A percentile compares a stretch with the other conserved stretches of the same genome.
These are phyloP conservation scores for Neoniphon sammara DNA, from an alignment of 2,797 vertebrate genomes.

Conservation along the genomic window DNA sequence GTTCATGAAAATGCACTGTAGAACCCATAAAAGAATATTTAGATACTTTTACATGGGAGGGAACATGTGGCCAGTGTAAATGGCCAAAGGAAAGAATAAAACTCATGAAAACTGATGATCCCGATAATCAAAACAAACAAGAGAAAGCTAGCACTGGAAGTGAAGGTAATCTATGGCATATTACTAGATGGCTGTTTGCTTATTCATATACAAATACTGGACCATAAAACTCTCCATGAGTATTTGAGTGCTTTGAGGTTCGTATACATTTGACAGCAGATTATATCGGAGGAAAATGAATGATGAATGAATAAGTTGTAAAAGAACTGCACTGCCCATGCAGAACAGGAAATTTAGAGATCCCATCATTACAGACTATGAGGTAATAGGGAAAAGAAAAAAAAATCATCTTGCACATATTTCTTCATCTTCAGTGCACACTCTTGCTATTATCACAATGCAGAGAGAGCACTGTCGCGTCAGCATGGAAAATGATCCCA, in stretches of 20 bases:
- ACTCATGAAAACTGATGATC: slow-evolving; percentile 35
- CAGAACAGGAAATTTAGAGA: slow-evolving; percentile 27
- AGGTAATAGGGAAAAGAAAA: neutral
- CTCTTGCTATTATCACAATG: neutral
- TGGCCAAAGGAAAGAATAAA: slow-evolving; percentile 29
- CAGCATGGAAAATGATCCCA: slow-evolving; percentile 44
- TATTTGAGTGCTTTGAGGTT: slow-evolving; percentile 22
- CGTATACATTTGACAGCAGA: slow-evolving; percentile 29
- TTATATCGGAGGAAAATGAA: slow-evolving; percentile 44
- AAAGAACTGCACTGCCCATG: slow-evolving; percentile 8
- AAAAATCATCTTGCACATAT: slow-evolving; percentile 1
- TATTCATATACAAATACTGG: slow-evolving; percentile 16
- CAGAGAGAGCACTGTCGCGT: slow-evolving; percentile 28
- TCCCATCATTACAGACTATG: slow-evolving; percentile 1
- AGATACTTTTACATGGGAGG: neutral
- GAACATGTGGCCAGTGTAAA: neutral
- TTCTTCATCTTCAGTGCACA: slow-evolving; percentile 33
- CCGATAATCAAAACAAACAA: slow-evolving; percentile 35
- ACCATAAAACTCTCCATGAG: slow-evolving; percentile 35
- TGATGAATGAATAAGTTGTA: slow-evolving; percentile 39
- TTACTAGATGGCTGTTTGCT: slow-evolving; percentile 8
- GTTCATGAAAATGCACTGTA: no score
- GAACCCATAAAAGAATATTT: slow-evolving; percentile 8
- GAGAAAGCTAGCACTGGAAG: neutral
- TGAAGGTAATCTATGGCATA: slow-evolving; percentile 3